A percentile compares a stretch with the other conserved stretches of the same genome.
Evolutionary conservation across 2,797 vertebrate species (phyloP).

Genomic region (Atherinosoma microstoma): DNA sequence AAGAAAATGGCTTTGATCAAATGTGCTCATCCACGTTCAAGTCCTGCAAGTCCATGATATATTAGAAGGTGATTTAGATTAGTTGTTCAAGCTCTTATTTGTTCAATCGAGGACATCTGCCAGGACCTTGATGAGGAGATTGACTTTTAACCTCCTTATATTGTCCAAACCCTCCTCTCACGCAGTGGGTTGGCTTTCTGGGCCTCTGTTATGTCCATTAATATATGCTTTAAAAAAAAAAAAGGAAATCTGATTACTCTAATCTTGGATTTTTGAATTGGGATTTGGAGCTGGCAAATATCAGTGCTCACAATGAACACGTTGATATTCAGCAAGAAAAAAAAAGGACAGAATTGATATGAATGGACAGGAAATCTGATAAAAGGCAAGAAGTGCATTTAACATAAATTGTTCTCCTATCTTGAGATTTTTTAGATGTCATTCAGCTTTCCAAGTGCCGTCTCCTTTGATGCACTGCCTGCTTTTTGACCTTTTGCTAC

Average conservation of each 20-base stretch:
- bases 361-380: conserved; percentile 7
- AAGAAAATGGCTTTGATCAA: conserved; percentile 54
- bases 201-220: conserved; percentile 40
- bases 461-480: conserved; percentile 26
- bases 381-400: conserved; percentile 22
- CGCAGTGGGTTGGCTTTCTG: conserved; percentile 10
- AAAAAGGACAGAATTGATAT: neutral
- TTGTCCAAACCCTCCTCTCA: conserved; percentile 39
- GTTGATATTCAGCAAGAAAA: neutral
- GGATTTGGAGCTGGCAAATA: conserved; percentile 48
- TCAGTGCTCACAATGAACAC: neutral
- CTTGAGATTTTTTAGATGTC: conserved; percentile 31
- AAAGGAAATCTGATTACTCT: conserved; percentile 58
- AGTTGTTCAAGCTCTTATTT: neutral
- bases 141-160: conserved; percentile 36
- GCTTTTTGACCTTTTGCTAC: conserved; percentile 48
- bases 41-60: conserved; percentile 12
- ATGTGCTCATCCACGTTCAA: conserved; percentile 25
- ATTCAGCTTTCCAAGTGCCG: conserved; percentile 18
- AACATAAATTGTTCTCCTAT: conserved; percentile 11
- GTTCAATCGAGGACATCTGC: conserved; percentile 12
- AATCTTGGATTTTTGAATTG: conserved; percentile 45
- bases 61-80: too few relatives aligned
- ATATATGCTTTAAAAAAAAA: conserved; percentile 38
- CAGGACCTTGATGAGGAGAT: conserved; percentile 38